A percentile compares a stretch with the other conserved stretches of the same genome.
Evolutionary conservation across 2,113 vertebrate genomes (phyloP).

Genomic region (Lycocorax pyrrhopterus): DNA sequence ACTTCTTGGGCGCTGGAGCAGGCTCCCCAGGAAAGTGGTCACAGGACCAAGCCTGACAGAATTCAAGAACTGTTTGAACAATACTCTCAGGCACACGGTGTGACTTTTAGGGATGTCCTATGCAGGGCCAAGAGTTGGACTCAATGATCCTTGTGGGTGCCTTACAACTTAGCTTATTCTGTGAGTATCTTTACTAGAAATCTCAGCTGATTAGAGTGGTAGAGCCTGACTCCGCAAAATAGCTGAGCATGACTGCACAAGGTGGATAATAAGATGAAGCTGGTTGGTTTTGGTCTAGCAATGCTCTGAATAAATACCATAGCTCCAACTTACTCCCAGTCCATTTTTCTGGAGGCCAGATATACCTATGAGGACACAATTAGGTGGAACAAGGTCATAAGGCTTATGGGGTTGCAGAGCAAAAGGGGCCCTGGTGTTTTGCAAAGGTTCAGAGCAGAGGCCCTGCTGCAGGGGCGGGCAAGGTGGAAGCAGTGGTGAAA

Average conservation of each 20-base stretch:
- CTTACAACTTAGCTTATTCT: background rate
- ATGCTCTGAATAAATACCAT: background rate
- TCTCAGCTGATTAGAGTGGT: background rate
- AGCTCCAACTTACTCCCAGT: background rate
- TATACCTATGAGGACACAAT: background rate
- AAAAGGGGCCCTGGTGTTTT: background rate
- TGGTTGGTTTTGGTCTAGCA: background rate
- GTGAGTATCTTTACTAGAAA: background rate
- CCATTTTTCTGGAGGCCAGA: background rate
- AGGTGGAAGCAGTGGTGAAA: background rate
- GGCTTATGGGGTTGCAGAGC: background rate
- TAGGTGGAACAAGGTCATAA: background rate
- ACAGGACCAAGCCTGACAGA: background rate
- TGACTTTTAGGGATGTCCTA: background rate
- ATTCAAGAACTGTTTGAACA: background rate
- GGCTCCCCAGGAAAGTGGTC: background rate
- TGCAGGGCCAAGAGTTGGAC: background rate
- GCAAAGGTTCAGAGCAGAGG: background rate
- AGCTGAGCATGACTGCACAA: background rate
- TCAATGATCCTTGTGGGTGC: background rate
- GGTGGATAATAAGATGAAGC: background rate
- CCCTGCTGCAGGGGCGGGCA: background rate
- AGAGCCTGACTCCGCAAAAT: background rate
- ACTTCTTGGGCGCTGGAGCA: background rate
- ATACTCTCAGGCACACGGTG: background rate